Evolutionary conservation across 2,888 invertebrate species (phyloP), one percentile per base, ranked within the genome.

Genomic region (Atrina japonica): DNA sequence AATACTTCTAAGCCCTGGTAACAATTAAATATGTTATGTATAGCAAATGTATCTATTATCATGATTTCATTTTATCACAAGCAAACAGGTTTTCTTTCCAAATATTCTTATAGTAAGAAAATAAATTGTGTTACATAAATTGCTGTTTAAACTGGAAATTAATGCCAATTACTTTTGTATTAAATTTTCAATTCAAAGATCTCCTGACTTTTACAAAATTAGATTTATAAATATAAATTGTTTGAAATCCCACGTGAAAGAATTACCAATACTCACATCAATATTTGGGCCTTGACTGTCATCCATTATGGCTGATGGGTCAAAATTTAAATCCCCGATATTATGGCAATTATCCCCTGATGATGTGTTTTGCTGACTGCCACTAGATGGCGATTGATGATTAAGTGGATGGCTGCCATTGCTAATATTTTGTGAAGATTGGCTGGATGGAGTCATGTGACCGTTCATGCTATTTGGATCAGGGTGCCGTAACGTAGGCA

Each of bases 301-400:
- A 86, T 96, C 97, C 67, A 97, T 97, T 83, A 96, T 96, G 78
- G 96, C 95, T 79, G 96, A 95, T 45, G 97, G 97, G 92, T 97
- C 97, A 90, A 97, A 97, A 77, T 80, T 85, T 70, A 87, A 72
- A 72, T 86, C 87, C 2, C 68, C 70, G 41, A 82, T 73, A 55
- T 66, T 71, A 59, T 73, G 72, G 66, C 76, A 76, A 30, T 65
- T 70, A 71, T 79, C 78, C 59, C 66, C 73, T 25, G 73, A 76
- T 58, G 67, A 56, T 49, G 68, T 73, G 35, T 70, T 58, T 55
- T 59, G 49, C 56, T 69, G 75, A 64, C 73, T 75, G 30, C 66
- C 67, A 50, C 64, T 72, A 65, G 70, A 73, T 56, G 75, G 73
- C 23, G 77, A 71, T 52, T 75, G 75, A 64, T 83, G 83, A 61